Evolutionary conservation across 2,797 vertebrate species (phyloP).

Genomic region (Champsocephalus esox): DNA sequence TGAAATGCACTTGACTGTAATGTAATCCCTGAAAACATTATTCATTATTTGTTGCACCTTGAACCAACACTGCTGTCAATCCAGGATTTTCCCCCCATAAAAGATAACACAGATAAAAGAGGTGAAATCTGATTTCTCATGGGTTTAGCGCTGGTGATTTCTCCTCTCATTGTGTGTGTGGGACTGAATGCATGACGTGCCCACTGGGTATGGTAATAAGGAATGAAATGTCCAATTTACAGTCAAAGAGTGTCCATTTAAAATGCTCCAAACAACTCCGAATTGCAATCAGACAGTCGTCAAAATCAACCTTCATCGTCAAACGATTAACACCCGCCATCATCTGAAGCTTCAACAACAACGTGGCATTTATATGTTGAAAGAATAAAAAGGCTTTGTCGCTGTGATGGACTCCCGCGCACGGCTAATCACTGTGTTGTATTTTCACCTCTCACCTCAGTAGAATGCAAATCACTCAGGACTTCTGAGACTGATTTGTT

Average conservation of each 20-base stretch:
- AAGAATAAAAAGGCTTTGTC: conserved; percentile 53
- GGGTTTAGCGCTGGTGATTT: conserved; percentile 49
- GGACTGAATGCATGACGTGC: conserved; percentile 2
- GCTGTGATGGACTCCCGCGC: conserved; percentile 41
- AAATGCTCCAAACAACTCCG: conserved; percentile 42
- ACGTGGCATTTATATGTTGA: conserved; percentile 60
- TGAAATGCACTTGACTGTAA: conserved; percentile 44
- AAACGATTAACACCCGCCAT: conserved; percentile 26
- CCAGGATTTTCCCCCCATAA: background rate
- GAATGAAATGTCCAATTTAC: conserved; percentile 34
- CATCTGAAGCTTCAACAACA: conserved; percentile 34
- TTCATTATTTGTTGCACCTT: conserved; percentile 49
- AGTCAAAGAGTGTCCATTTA: conserved; percentile 52
- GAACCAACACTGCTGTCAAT: conserved; percentile 32
- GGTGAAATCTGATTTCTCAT: conserved; percentile 39
- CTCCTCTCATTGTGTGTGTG: conserved; percentile 14
- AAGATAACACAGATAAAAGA: conserved; percentile 17
- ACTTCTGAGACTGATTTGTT: conserved; percentile 62
- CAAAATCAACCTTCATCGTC: conserved; percentile 44
- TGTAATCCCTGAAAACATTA: conserved; percentile 36
- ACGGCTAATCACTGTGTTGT: conserved; percentile 51
- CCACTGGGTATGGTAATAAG: conserved; percentile 36
- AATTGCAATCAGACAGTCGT: conserved; percentile 57
- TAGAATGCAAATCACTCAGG: conserved; percentile 54
- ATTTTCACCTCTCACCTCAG: conserved; percentile 29